Evolutionary conservation across 2,113 vertebrate species (phyloP).

Genomic region (Nycticryphes semicollaris): DNA sequence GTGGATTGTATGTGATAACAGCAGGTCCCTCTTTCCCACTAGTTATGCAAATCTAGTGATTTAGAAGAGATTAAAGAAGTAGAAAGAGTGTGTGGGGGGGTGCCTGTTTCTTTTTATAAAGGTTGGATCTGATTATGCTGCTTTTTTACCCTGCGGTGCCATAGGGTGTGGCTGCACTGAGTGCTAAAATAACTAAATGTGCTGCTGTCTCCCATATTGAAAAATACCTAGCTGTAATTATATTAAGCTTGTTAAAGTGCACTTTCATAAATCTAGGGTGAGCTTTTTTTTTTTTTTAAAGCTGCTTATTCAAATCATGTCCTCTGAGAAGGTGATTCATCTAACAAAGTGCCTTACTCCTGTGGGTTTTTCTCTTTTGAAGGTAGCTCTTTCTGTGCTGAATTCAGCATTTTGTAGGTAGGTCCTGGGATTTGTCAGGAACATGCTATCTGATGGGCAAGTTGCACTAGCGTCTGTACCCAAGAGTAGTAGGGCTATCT

Average conservation of each 20-base stretch:
- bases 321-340: conserved; percentile 46
- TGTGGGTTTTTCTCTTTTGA: conserved; percentile 42
- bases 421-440: background rate
- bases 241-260: background rate
- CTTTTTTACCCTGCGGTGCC: conserved; percentile 17
- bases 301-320: conserved; percentile 37
- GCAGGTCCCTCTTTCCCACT: conserved; percentile 46
- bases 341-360: background rate
- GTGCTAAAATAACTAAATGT: conserved; percentile 34
- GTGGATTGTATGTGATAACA: conserved; percentile 33
- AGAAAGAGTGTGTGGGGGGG: background rate
- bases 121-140: background rate
- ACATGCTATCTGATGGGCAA: conserved; percentile 24
- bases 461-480: background rate
- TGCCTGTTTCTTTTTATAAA: background rate
- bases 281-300: background rate
- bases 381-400: conserved; percentile 23
- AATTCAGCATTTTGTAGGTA: conserved; percentile 18
- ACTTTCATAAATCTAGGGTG: background rate
- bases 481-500: background rate
- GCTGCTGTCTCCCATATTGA: conserved; percentile 28
- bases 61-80: conserved; percentile 31
- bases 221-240: conserved; percentile 43
- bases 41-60: conserved; percentile 27
- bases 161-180: conserved; percentile 27